phyloP scores from a whole-genome alignment of 1,140 invertebrate species.

The Bombus waltoni region DNA sequence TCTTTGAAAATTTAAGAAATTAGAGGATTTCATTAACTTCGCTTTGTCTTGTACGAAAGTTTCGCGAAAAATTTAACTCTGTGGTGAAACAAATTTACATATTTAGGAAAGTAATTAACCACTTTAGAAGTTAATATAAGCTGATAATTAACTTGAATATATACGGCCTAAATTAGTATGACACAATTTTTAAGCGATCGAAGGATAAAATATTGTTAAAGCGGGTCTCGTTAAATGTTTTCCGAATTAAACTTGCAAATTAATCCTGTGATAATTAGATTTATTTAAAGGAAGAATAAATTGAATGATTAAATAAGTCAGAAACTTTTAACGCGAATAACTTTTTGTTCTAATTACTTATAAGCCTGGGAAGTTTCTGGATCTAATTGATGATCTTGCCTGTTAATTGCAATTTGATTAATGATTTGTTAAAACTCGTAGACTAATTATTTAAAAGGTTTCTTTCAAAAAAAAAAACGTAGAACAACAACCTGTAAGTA shows the following conservation, averaged over 20 bases:
- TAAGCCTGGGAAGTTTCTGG: background rate
- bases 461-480: background rate
- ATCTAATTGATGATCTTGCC: background rate
- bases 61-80: background rate
- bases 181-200: background rate
- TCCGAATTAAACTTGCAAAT: background rate
- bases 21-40: background rate
- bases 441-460: background rate
- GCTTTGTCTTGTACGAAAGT: background rate
- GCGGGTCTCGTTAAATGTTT: background rate
- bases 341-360: background rate
- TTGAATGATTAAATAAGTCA: background rate
- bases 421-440: background rate
- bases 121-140: too few species aligned
- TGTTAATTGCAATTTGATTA: constrained; percentile 1
- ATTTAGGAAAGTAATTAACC: too few species aligned
- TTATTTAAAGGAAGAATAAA: background rate
- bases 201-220: background rate
- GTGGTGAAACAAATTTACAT: too few species aligned
- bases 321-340: background rate
- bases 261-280: background rate
- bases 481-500: background rate
- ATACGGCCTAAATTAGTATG: too few species aligned
- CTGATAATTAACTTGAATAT: too few species aligned
- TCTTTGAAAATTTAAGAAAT: background rate